Conservation (phyloP, 92 coral and sea anemone species). For the Hydrozoanthus gracilis region DNA sequence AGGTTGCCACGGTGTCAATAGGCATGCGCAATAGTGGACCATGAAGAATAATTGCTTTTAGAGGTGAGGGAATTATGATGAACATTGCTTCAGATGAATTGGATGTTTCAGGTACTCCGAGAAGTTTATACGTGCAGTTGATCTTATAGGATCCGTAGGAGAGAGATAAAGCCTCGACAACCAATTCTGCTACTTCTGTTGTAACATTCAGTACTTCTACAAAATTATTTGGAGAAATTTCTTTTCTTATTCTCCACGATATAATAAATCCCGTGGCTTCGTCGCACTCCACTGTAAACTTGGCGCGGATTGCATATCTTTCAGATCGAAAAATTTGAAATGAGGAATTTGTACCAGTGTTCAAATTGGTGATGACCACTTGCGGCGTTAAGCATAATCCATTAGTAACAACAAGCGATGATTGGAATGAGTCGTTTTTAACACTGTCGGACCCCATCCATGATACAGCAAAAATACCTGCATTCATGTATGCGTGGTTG, state of each 20-base stretch:
- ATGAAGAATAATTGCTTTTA: slow-evolving; percentile 34
- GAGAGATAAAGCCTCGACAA: slow-evolving; percentile 9
- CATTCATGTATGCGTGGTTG: neutral
- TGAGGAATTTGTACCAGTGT: neutral
- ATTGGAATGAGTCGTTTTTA: slow-evolving; percentile 9
- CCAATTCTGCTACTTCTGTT: slow-evolving; percentile 13
- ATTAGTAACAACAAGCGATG: neutral
- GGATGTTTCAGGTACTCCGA: slow-evolving; percentile 35
- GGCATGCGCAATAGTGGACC: slow-evolving; percentile 31
- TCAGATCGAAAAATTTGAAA: slow-evolving; percentile 37
- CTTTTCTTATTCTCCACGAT: slow-evolving; percentile 19
- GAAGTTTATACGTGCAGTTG: slow-evolving; percentile 11
- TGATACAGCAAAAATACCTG: slow-evolving; percentile 35
- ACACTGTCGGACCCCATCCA: slow-evolving; percentile 9
- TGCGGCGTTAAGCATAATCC: slow-evolving; percentile 26
- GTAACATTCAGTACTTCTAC: neutral
- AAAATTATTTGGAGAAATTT: neutral
- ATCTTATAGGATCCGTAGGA: neutral
- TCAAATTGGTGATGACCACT: slow-evolving; percentile 29
- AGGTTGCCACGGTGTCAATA: neutral
- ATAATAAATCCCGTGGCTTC: slow-evolving; percentile 28
- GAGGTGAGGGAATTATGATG: slow-evolving; percentile 21
- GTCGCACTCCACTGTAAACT: slow-evolving; percentile 6
- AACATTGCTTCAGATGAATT: slow-evolving; percentile 12
- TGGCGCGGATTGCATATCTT: slow-evolving; percentile 15